phyloP scores from a whole-genome alignment of 1,140 invertebrate species.

The Paraescarpia echinospica region DNA sequence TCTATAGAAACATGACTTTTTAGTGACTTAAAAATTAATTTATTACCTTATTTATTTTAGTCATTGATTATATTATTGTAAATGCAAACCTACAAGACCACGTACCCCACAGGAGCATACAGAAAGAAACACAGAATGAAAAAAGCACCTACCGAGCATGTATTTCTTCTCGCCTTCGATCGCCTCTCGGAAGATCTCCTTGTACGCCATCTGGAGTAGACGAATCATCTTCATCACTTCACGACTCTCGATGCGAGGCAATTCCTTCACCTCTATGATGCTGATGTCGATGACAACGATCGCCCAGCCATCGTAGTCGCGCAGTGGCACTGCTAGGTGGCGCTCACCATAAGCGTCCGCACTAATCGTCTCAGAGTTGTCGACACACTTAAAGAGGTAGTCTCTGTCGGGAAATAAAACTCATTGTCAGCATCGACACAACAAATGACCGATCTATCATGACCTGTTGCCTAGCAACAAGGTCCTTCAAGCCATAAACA shows the following conservation, averaged over 20 bases:
- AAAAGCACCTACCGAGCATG: neutral
- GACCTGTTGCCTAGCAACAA: too few species aligned
- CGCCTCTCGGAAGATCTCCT: constrained; percentile 50
- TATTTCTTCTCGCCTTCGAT: constrained; percentile 39
- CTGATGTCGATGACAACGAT: constrained; percentile 53
- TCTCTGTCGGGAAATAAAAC: constrained; percentile 39
- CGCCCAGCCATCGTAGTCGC: constrained; percentile 50
- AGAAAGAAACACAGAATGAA: too few species aligned
- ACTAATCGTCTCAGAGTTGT: constrained; percentile 53
- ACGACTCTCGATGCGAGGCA: constrained; percentile 50
- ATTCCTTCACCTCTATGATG: constrained; percentile 46
- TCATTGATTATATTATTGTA: too few species aligned
- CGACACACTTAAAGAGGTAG: constrained; percentile 56
- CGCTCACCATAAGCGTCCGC: constrained; percentile 55
- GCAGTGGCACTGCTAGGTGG: constrained; percentile 52
- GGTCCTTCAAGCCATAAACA: too few species aligned
- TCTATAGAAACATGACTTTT: too few species aligned
- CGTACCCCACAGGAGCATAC: too few species aligned
- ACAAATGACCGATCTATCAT: too few species aligned
- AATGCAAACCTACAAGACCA: too few species aligned
- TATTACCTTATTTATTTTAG: too few species aligned
- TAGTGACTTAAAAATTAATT: too few species aligned
- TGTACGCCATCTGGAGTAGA: constrained; percentile 52
- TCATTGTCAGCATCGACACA: neutral
- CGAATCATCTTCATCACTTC: constrained; percentile 54